Evolutionary conservation across 1,140 invertebrate species (phyloP).

Genomic region (Psix sp.): DNA sequence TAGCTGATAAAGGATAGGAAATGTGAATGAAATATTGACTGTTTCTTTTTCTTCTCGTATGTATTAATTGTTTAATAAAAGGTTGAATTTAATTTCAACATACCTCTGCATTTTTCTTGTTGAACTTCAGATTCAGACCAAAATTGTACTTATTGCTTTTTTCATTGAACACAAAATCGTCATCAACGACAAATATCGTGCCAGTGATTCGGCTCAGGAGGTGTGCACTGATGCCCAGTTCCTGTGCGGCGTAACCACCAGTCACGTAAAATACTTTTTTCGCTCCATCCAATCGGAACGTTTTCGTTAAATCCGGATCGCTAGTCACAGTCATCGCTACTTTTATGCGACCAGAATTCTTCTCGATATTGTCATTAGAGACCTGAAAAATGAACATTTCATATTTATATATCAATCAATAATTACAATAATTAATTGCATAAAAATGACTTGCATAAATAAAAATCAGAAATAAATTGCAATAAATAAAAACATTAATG

Average conservation of each 20-base stretch:
- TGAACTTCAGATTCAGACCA: conserved; percentile 94
- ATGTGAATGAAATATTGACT: no score
- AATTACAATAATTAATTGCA: conserved; percentile 10
- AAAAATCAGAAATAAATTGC: conserved; percentile 11
- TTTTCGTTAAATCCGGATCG: conserved; percentile 75
- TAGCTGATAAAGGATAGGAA: conserved; percentile 4
- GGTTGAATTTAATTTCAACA: conserved; percentile 23
- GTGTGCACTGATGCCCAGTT: conserved; percentile 81
- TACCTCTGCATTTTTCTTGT: conserved; percentile 85
- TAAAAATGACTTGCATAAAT: conserved; percentile 7
- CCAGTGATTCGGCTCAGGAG: conserved; percentile 91
- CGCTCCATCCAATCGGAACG: conserved; percentile 58
- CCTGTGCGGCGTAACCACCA: conserved; percentile 72
- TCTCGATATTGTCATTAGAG: no score
- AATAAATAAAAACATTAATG: no score
- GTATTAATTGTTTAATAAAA: no score
- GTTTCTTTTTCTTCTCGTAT: background rate
- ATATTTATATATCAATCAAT: no score
- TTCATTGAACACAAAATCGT: conserved; percentile 60
- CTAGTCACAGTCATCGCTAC: conserved; percentile 74
- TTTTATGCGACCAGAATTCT: no score
- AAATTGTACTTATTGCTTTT: conserved; percentile 85
- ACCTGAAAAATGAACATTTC: no score
- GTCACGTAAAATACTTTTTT: conserved; percentile 66
- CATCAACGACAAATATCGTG: conserved; percentile 81